phyloP scores from a whole-genome alignment of 2,888 invertebrate genomes.

The Nymphalis polychloros region DNA sequence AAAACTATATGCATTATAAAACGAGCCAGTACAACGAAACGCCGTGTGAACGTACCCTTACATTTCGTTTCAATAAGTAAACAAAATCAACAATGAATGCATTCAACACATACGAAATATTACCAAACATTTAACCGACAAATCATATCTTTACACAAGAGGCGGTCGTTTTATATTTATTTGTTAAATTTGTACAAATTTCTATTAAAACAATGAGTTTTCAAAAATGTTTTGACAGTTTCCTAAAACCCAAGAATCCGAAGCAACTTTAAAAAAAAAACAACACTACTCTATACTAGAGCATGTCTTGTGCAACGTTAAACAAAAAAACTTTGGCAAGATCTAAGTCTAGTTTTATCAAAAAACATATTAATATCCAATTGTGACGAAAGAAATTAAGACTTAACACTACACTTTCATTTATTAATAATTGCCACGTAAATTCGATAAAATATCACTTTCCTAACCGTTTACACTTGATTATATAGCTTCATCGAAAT shows the following conservation, averaged over 20 bases:
- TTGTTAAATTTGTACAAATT: too few relatives aligned
- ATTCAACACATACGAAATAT: too few relatives aligned
- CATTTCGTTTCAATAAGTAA: too few relatives aligned
- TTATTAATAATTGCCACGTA: conserved; percentile 64
- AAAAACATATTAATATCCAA: conserved; percentile 38
- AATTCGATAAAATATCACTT: conserved; percentile 78
- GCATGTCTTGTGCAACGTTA: conserved; percentile 3
- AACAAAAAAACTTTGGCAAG: conserved; percentile 65
- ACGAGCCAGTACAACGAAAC: too few relatives aligned
- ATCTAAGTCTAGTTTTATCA: conserved; percentile 39
- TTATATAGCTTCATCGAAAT: conserved; percentile 37
- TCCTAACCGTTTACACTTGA: conserved; percentile 44
- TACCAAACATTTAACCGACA: too few relatives aligned
- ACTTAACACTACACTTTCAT: conserved; percentile 44
- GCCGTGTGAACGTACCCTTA: too few relatives aligned
- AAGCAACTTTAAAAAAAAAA: neutral
- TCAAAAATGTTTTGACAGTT: neutral
- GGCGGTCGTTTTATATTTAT: too few relatives aligned
- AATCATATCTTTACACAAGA: too few relatives aligned
- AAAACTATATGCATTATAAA: too few relatives aligned
- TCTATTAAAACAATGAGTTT: too few relatives aligned
- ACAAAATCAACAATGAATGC: too few relatives aligned
- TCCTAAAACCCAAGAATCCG: neutral
- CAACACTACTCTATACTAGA: conserved; percentile 1
- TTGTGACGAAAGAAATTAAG: conserved; percentile 47